These are phyloP conservation scores for Anoplius nigerrimus DNA, from an alignment of 2,888 invertebrate species.

Conservation along the genomic window DNA sequence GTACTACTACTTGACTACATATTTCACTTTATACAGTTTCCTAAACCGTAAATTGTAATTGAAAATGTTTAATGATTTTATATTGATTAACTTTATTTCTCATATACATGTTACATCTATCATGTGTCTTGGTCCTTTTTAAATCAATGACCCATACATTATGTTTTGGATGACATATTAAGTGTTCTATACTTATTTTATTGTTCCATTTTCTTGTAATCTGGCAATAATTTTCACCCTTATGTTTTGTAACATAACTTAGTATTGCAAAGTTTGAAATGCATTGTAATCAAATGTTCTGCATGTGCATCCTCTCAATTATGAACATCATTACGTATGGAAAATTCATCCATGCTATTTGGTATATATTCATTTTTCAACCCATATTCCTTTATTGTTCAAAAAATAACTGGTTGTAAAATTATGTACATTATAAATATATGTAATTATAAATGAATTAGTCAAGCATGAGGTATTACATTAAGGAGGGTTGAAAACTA, in stretches of 20 bases:
- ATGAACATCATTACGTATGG: neutral
- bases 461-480: neutral
- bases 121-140: neutral
- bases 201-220: no score
- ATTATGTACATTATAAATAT: neutral
- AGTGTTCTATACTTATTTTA: no score
- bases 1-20: constrained; percentile 1
- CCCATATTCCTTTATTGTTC: neutral
- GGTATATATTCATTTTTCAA: neutral
- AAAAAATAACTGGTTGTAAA: neutral
- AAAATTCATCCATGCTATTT: neutral
- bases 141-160: neutral
- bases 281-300: neutral
- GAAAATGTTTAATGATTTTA: no score
- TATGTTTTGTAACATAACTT: no score
- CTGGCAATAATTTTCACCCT: no score
- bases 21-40: neutral
- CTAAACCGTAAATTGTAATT: no score
- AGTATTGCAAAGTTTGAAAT: no score
- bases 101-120: neutral
- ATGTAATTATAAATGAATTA: neutral
- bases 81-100: no score
- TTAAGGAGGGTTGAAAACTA: no score
- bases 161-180: no score
- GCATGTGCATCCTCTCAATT: neutral